Base-by-base conservation (phyloP, 2,888 invertebrate species). In the Malthinus seriepunctatus region DNA sequence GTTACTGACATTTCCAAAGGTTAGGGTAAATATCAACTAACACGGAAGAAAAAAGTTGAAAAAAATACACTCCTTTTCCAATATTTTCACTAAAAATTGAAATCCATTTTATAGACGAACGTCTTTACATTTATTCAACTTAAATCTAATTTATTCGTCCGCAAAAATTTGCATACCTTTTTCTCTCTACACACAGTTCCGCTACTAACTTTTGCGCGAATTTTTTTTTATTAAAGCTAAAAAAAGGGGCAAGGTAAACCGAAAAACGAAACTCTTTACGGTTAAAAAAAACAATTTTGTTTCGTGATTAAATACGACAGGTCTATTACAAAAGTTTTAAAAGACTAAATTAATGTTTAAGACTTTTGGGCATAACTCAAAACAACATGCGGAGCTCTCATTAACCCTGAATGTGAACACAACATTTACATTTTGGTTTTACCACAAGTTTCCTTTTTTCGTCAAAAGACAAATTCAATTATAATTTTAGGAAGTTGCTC, bases 51-150 rank as follows among this genome's bases (percentile, higher is more conserved):
- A n/a, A 23, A 23, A 23, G 23, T 23, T 23, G 23, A 2, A 23
- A 23, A 23, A 23, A 23, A 23, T 23, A 23, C 23, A 5, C 23
- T n/a, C 23, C 2, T 23, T 23, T 23, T 23, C 23, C 23, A 23
- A 23, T 23, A 23, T 23, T 23, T 23, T 23, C 23, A 23, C 23
- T 23, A 23, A 23, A 23, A 23, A 42, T 42, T 15, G 10, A 14
- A 14, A 42, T 42, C 39, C 23, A 42, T 42, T 42, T 42, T 42
- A 42, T 42, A 42, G 15, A 8, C 39, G 39, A 42, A 42, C 39
- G 39, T 42, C 39, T 42, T 42, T 42, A 42, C 39, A 42, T 42
- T 42, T 42, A 42, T 42, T 42, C 39, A 42, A 42, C 39, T 42
- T 23, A 42, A 42, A 42, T 42, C 39, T 42, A 42, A 42, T 42